Conservation (phyloP, 1,140 invertebrate genomes). For the Temnothorax longispinosus region DNA sequence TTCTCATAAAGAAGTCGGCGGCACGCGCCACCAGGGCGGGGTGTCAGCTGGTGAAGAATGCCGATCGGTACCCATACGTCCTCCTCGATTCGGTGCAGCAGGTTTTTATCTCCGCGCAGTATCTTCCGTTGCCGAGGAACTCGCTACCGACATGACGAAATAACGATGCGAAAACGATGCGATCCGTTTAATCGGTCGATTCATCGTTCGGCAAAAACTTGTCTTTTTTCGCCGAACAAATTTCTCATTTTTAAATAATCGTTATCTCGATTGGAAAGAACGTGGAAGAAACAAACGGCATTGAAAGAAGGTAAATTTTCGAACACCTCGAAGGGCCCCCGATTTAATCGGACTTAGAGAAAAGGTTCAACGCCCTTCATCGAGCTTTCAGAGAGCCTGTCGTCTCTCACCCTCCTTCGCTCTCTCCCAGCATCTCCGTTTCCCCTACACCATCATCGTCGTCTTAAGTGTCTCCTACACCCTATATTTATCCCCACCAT, state of each 20-base stretch:
- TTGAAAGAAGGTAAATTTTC: neutral
- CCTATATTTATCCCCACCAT: conserved; percentile 78
- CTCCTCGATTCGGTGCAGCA: conserved; percentile 49
- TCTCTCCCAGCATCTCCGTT: conserved; percentile 45
- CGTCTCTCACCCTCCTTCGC: conserved; percentile 14
- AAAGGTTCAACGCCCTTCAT: conserved; percentile 65
- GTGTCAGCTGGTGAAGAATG: conserved; percentile 75
- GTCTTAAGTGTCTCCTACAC: conserved; percentile 73
- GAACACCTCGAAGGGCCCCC: conserved; percentile 4
- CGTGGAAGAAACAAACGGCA: neutral
- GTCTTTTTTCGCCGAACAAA: neutral
- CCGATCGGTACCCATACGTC: conserved; percentile 72
- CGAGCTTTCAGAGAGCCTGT: conserved; percentile 25
- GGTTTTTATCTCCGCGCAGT: conserved; percentile 73
- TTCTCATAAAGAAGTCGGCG: conserved; percentile 49
- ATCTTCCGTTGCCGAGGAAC: conserved; percentile 58
- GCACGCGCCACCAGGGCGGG: conserved; percentile 69
- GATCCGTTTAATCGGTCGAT: conserved; percentile 19
- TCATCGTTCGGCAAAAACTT: too few relatives aligned
- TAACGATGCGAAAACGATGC: neutral
- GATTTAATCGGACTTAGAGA: conserved; percentile 40
- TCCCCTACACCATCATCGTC: conserved; percentile 63
- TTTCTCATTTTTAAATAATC: neutral
- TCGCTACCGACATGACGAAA: conserved; percentile 62
- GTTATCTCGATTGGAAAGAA: conserved; percentile 4